A percentile compares a stretch with the other conserved stretches of the same genome.
Conservation (phyloP, 2,888 invertebrate genomes). For the Scotopteryx bipunctaria region DNA sequence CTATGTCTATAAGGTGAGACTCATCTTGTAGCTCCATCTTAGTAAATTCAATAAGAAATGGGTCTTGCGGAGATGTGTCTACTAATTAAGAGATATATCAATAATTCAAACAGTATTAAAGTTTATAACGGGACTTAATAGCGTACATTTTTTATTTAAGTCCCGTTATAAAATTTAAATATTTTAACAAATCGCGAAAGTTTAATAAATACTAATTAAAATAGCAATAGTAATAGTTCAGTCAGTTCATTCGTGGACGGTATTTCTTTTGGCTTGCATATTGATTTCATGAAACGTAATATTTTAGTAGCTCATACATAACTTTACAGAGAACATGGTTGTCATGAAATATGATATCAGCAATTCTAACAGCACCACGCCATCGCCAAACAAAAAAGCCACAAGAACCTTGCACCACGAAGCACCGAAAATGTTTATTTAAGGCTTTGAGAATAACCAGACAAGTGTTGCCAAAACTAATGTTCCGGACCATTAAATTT, state of each 20-base stretch:
- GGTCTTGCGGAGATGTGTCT: no score
- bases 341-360: slow-evolving; percentile 21
- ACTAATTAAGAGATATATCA: no score
- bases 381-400: slow-evolving; percentile 12
- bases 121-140: no score
- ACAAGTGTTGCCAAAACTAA: slow-evolving; percentile 16
- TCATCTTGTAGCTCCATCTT: not conserved
- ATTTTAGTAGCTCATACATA: slow-evolving; percentile 9
- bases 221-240: no score
- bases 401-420: slow-evolving; percentile 12
- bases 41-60: not conserved
- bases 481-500: slow-evolving; percentile 33
- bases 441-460: slow-evolving; percentile 23
- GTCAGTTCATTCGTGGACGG: not conserved
- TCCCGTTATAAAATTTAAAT: no score
- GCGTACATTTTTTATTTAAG: no score
- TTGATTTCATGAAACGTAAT: slow-evolving; percentile 11
- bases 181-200: no score
- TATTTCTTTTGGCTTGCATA: not conserved
- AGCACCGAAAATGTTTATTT: slow-evolving; percentile 17
- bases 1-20: not conserved
- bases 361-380: slow-evolving; percentile 13
- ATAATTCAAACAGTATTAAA: no score
- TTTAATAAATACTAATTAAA: no score
- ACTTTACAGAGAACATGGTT: slow-evolving; percentile 8